Percentiles rank a stretch among this genome's conserved stretches.
Evolutionary conservation across 2,113 vertebrate genomes (phyloP).

Genomic region (Circaetus cinerascens): DNA sequence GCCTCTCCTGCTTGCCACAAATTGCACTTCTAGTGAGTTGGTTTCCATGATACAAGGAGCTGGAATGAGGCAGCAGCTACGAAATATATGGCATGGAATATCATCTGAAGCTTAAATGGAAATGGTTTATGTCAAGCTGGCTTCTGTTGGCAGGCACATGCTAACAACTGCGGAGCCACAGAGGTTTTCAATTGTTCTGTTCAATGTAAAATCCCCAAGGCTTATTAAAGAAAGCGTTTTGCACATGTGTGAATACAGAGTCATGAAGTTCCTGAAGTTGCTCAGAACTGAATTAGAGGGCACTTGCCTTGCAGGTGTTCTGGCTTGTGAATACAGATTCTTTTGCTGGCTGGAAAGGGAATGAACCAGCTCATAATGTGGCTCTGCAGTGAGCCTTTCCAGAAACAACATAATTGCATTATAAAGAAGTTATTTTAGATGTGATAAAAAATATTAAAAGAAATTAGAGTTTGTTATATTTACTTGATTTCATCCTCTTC

Average conservation of each 20-base stretch:
- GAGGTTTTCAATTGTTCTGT: not conserved
- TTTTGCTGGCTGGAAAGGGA: slow-evolving; percentile 8
- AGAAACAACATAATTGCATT: slow-evolving; percentile 45
- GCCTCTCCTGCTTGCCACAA: not conserved
- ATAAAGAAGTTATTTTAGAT: slow-evolving; percentile 17
- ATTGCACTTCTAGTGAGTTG: not conserved
- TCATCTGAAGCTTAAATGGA: not conserved
- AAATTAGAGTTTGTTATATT: slow-evolving; percentile 4
- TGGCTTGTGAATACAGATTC: not conserved
- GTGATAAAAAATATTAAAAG: not conserved
- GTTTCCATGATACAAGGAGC: not conserved
- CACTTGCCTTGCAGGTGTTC: not conserved
- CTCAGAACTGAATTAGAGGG: not conserved
- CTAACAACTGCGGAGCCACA: not conserved
- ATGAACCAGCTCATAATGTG: not conserved
- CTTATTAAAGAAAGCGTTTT: not conserved
- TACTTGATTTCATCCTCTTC: slow-evolving; percentile 10
- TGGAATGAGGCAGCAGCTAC: not conserved
- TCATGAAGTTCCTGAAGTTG: not conserved
- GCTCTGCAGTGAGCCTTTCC: slow-evolving; percentile 6
- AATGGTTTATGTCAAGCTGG: not conserved
- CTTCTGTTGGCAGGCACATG: not conserved
- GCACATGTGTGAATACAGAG: not conserved
- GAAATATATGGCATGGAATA: not conserved
- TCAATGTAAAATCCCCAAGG: not conserved